Conservation (phyloP, 2,113 vertebrate species). For the Pluvialis apricaria region DNA sequence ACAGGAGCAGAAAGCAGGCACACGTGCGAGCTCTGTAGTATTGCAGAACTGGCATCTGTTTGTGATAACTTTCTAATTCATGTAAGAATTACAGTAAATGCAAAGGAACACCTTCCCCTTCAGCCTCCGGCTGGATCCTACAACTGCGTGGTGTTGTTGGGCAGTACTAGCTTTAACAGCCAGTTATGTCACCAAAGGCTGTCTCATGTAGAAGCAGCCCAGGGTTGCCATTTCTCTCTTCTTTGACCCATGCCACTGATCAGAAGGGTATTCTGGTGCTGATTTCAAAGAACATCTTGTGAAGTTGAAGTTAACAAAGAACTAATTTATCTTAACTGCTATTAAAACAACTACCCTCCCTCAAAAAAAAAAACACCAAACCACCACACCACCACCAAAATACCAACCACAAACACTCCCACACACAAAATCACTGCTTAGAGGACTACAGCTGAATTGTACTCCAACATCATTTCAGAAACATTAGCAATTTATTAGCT, state of each 20-base stretch:
- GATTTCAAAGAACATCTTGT: background rate
- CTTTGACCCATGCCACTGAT: background rate
- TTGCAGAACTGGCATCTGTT: background rate
- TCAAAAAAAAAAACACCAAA: background rate
- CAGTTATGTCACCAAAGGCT: background rate
- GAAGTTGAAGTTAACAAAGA: background rate
- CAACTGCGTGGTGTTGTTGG: rapidly evolving
- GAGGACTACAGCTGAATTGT: background rate
- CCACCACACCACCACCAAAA: background rate
- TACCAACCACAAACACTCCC: background rate
- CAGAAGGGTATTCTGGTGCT: background rate
- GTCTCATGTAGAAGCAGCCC: background rate
- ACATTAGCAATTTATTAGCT: background rate
- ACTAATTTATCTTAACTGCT: background rate
- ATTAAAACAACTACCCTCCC: background rate
- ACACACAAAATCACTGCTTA: background rate
- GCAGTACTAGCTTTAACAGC: background rate
- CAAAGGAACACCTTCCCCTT: background rate
- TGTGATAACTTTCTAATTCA: background rate
- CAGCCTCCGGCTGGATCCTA: background rate
- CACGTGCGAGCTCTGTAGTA: rapidly evolving
- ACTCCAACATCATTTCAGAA: background rate
- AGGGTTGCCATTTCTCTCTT: background rate
- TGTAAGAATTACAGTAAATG: background rate
- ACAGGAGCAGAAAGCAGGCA: background rate